These are phyloP conservation scores for Halesus radiatus DNA, from an alignment of 1,140 invertebrate genomes.

Conservation along the genomic window DNA sequence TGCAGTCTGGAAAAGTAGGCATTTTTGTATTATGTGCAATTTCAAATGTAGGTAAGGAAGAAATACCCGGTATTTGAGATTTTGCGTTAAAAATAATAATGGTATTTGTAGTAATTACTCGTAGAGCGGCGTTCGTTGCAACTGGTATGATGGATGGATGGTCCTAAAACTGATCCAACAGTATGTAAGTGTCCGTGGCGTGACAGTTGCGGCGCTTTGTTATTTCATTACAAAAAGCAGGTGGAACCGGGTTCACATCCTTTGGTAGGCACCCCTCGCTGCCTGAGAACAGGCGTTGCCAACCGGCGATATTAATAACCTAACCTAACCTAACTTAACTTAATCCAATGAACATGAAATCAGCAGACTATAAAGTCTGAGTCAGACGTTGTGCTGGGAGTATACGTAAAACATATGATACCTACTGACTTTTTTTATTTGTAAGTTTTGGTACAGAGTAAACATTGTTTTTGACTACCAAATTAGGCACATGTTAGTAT, in stretches of 20 bases:
- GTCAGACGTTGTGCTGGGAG: too few species aligned
- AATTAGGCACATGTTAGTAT: too few species aligned
- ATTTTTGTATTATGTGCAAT: background rate
- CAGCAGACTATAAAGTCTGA: too few species aligned
- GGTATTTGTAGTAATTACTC: background rate
- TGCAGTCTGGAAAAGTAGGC: background rate
- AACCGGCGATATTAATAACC: background rate
- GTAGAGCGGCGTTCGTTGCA: background rate
- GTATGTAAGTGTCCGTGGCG: slow-evolving; percentile 2
- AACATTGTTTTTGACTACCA: too few species aligned
- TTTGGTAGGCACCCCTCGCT: slow-evolving; percentile 16
- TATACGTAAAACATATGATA: too few species aligned
- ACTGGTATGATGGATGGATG: background rate
- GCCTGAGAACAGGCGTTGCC: background rate
- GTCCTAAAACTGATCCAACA: slow-evolving; percentile 14
- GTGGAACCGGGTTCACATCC: slow-evolving; percentile 39
- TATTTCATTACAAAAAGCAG: slow-evolving; percentile 40
- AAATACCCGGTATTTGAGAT: too few species aligned
- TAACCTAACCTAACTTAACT: too few species aligned
- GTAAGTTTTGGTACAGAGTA: too few species aligned
- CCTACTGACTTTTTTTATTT: too few species aligned
- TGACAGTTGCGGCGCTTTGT: slow-evolving; percentile 41
- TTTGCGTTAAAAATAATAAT: too few species aligned
- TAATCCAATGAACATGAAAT: too few species aligned
- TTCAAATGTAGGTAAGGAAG: background rate